phyloP scores from a whole-genome alignment of 2,888 invertebrate genomes.

The Luffia ferchaultella region DNA sequence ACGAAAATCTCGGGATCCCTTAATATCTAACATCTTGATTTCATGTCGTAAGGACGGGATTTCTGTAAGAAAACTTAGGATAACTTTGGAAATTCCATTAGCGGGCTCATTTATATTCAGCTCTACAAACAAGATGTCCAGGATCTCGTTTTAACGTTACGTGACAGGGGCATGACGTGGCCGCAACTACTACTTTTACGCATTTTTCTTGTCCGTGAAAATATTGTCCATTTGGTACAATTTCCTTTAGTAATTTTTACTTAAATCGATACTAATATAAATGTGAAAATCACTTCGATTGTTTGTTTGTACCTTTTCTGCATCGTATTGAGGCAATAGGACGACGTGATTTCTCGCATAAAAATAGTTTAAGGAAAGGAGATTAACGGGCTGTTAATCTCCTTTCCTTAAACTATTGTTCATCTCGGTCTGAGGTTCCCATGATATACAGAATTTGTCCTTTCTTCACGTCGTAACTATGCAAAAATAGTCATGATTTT shows the following conservation, averaged over 20 bases:
- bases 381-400: too few species aligned
- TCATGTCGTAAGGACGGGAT: not conserved
- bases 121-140: constrained; percentile 5
- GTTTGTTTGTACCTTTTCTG: too few species aligned
- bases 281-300: too few species aligned
- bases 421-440: too few species aligned
- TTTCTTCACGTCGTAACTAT: too few species aligned
- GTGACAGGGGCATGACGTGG: not conserved
- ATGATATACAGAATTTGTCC: too few species aligned
- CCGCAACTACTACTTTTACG: not conserved
- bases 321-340: too few species aligned
- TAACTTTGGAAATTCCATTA: constrained; percentile 32
- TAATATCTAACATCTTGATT: not conserved
- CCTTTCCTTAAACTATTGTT: too few species aligned
- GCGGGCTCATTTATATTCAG: constrained; percentile 38
- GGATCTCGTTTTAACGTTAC: not conserved
- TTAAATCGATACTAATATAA: too few species aligned
- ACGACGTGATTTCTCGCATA: too few species aligned
- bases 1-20: not conserved
- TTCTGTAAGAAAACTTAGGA: not conserved
- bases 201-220: not conserved
- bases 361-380: too few species aligned
- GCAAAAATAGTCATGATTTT: too few species aligned
- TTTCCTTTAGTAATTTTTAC: not conserved
- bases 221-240: not conserved